These are phyloP conservation scores for Crematogaster levior DNA, from an alignment of 2,888 invertebrate genomes.

Conservation along the genomic window DNA sequence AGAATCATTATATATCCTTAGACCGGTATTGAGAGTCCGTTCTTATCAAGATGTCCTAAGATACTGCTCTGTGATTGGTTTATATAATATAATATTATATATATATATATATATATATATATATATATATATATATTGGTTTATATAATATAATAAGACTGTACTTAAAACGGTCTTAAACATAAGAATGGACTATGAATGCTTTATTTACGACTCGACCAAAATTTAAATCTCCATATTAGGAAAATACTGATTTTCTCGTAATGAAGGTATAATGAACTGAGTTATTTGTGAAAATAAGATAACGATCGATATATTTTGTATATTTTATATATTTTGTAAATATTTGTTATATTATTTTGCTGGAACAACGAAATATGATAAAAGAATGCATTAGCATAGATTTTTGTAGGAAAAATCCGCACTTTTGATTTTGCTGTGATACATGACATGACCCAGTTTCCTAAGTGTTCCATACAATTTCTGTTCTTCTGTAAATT, in stretches of 20 bases:
- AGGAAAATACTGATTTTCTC: neutral
- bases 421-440: neutral
- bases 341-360: neutral
- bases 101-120: too few relatives aligned
- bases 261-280: neutral
- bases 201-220: neutral
- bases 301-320: neutral
- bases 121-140: too few relatives aligned
- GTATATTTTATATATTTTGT: neutral
- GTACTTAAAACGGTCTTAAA: too few relatives aligned
- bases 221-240: neutral
- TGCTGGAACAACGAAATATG: neutral
- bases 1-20: neutral
- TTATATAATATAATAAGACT: too few relatives aligned
- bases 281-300: neutral
- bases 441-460: neutral
- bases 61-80: too few relatives aligned
- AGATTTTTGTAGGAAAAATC: neutral
- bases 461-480: neutral
- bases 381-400: neutral
- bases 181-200: too few relatives aligned
- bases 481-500: slow-evolving; percentile 14
- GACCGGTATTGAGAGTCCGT: too few relatives aligned
- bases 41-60: too few relatives aligned
- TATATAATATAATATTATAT: too few relatives aligned